A percentile compares a stretch with the other conserved stretches of the same genome.
Conservation (phyloP, 2,888 invertebrate species). For the Habrosyne pyritoides region DNA sequence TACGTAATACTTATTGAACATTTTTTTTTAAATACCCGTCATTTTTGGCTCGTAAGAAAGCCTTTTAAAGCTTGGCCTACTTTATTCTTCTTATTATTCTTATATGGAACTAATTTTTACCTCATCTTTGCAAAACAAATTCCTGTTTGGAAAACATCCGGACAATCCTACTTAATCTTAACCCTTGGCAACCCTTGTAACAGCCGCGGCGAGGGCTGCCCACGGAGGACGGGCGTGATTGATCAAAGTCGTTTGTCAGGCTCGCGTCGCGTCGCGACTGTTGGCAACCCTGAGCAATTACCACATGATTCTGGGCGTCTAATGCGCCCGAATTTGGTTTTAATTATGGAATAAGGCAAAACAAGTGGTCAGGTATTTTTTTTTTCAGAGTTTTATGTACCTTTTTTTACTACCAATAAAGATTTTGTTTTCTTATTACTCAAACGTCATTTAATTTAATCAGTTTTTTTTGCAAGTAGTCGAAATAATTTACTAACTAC, state of each 20-base stretch:
- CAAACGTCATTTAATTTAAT: no score
- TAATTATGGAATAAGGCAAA: conserved; percentile 55
- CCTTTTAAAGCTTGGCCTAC: no score
- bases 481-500: no score
- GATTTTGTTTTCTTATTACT: no score
- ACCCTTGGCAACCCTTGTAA: conserved; percentile 38
- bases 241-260: conserved; percentile 81
- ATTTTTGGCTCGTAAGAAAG: no score
- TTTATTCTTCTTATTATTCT: no score
- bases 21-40: no score
- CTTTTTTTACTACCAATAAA: neutral
- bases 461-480: no score
- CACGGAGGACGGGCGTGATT: conserved; percentile 76
- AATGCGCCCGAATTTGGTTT: conserved; percentile 74
- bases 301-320: conserved; percentile 77
- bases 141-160: neutral
- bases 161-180: conserved; percentile 26
- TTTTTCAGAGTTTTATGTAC: neutral
- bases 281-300: conserved; percentile 73
- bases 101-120: no score
- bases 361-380: neutral
- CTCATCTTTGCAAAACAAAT: no score
- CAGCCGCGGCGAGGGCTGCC: conserved; percentile 68
- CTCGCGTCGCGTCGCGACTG: conserved; percentile 78
- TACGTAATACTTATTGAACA: no score